Base-by-base conservation (phyloP, 2,113 vertebrate genomes). In the Meles meles region DNA sequence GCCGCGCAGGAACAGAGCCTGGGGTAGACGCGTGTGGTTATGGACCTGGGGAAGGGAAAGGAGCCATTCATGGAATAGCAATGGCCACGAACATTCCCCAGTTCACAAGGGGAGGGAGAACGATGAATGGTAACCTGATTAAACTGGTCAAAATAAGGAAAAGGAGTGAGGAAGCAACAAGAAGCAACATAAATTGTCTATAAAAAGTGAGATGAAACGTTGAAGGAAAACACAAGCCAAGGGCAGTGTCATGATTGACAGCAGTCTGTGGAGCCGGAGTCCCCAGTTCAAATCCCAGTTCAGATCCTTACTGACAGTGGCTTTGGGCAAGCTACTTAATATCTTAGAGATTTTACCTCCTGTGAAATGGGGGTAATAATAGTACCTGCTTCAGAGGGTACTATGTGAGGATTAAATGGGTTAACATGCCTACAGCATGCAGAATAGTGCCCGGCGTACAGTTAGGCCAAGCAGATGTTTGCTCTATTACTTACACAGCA, bases 11-110 rank as follows among this genome's bases (percentile, higher is more conserved):
- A 10, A 12, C 4, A 13, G 59, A 39, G 76, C 84, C 77, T 8
- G 25, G 37, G 34, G 15, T 13, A 14, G 72, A 25, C 2, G 0
- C 1, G 29, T 5, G 0, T 25, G 34, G 12, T 47, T 59, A 7
- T 29, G 89, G 20, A 23, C 0, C 1, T 5, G 65, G 37, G 44
- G 65, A 72, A 67, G 25, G 23, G 31, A 52, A 10, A 29, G 71
- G 17, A 27, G 20, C 49, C 27, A 12, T 69, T 59, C 65, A 11
- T n/a, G 69, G 59, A 18, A 10, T 2, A 4, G 49, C 55, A 2
- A 0, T 20, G 57, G 25, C 55, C 55, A 29, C 11, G 37, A 15
- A 21, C 12, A 5, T 59, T 29, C 27, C n/a, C 44, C 21, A 12
- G 57, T 7, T 57, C 4, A 65, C 49, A 71, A 37, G 76, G 12